Base-by-base conservation (phyloP, 2,888 invertebrate genomes). In the Monochamus alternatus region DNA sequence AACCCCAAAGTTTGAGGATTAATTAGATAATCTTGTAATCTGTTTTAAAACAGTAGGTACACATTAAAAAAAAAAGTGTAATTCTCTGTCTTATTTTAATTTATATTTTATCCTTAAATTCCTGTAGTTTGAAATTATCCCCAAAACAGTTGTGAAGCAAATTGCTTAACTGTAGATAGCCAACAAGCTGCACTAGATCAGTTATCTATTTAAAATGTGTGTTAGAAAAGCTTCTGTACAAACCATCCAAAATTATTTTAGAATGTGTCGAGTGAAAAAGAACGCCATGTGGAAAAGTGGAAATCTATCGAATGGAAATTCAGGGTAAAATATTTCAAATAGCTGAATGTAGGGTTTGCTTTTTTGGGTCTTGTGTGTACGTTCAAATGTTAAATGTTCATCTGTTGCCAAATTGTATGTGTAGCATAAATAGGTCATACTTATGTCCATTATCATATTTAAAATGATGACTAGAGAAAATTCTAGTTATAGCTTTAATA, bases 301-400 rank as follows among this genome's bases (percentile, higher is more conserved):
- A 92, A 91, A 89, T 90, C 91, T 85, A 91, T 91, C 90, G 92
- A 92, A 87, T 92, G 92, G 92, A 92, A 92, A 91, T 92, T 92
- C 91, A 91, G 92, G 92, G 92, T 92, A 92, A 91, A 89, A 89
- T 87, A 86, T 86, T 84, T 81, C 78, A 82, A 77, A 59, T 79
- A 74, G 80, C 79, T 76, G 79, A 82, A 78, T 81, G 79, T 80
- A 66, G 78, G 80, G 73, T 65, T 62, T 81, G 80, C 82, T 83
- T 60, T 78, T 73, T 73, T 75, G 77, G 79, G 71, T 76, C 74
- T 79, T 69, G 76, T 52, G 75, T 81, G n/a, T 64, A 51, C 9
- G 44, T 51, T 22, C 22, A 22, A 22, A 22, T 22, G 22, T 38
- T 38, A 5, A 7, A 38, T 7, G 7, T 38, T 68, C 43, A 55